Percentiles rank a stretch among this genome's conserved stretches.
Conservation (phyloP, 2,113 vertebrate genomes). For the Oryzias javanicus region DNA sequence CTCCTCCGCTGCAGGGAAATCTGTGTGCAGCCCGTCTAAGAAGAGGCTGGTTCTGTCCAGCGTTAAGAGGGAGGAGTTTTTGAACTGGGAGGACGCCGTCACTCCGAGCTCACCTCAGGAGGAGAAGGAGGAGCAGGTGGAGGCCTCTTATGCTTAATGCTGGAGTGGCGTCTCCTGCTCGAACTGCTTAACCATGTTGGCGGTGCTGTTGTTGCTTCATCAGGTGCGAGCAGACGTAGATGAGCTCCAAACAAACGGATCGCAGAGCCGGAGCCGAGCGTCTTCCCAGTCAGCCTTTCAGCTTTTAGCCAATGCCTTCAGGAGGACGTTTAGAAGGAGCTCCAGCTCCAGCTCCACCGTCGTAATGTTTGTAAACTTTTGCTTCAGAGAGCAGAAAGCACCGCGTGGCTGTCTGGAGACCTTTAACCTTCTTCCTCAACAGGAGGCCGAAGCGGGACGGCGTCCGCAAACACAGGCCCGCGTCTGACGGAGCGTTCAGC, state of each 20-base stretch:
- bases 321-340: constrained; percentile 62
- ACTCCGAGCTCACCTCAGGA: not conserved
- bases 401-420: not conserved
- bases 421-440: not conserved
- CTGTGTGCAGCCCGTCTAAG: constrained; percentile 27
- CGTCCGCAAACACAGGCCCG: constrained; percentile 45
- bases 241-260: constrained; percentile 27
- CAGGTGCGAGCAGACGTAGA: constrained; percentile 46
- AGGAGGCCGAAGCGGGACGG: constrained; percentile 45
- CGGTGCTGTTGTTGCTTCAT: constrained; percentile 49
- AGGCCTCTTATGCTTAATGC: not conserved
- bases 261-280: constrained; percentile 34
- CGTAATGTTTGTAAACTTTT: constrained; percentile 45
- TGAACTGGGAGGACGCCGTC: constrained; percentile 59
- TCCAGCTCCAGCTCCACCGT: constrained; percentile 47
- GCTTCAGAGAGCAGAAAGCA: not conserved
- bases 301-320: constrained; percentile 63
- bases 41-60: constrained; percentile 60
- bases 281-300: constrained; percentile 62
- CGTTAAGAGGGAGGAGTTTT: constrained; percentile 67
- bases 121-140: constrained; percentile 29
- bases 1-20: not conserved
- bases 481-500: constrained; percentile 67
- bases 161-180: not conserved
- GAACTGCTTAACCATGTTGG: not conserved